Percentiles rank a stretch among this genome's conserved stretches.
Conservation (phyloP, 2,888 invertebrate genomes). For the Cerastis rubricosa region DNA sequence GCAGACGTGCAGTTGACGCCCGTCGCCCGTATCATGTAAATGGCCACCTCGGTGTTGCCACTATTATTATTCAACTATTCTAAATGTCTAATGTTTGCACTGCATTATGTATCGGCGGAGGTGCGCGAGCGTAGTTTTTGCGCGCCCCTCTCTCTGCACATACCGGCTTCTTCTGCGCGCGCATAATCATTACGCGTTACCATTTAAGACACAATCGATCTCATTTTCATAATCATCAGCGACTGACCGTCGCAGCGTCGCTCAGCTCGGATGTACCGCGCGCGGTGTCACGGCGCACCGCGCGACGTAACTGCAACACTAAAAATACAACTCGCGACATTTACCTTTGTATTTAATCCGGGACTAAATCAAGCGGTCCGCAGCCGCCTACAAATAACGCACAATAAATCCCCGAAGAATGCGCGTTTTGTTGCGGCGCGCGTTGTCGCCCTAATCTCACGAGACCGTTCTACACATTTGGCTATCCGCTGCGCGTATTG, state of each 20-base stretch:
- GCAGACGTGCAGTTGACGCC: conserved; percentile 6
- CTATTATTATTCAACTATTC: conserved; percentile 50
- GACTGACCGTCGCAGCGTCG: conserved; percentile 45
- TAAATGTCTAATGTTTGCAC: conserved; percentile 55
- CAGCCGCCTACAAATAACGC: conserved; percentile 73
- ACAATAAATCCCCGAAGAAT: conserved; percentile 81
- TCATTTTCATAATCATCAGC: conserved; percentile 39
- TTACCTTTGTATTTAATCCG: conserved; percentile 82
- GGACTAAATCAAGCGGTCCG: conserved; percentile 74
- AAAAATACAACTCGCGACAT: conserved; percentile 79
- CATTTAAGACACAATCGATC: conserved; percentile 52
- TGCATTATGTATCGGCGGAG: conserved; percentile 57
- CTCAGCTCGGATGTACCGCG: conserved; percentile 65
- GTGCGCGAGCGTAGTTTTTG: conserved; percentile 41
- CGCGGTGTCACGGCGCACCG: conserved; percentile 68
- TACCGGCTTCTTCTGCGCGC: conserved; percentile 18
- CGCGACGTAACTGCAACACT: conserved; percentile 71
- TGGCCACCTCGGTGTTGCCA: conserved; percentile 26
- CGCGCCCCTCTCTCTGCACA: conserved; percentile 25
- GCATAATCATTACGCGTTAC: conserved; percentile 44
- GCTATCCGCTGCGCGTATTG: conserved; percentile 67
- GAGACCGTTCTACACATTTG: conserved; percentile 76
- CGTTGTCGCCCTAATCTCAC: conserved; percentile 71
- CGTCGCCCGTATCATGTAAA: conserved; percentile 48
- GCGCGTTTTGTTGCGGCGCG: conserved; percentile 71